A percentile compares a stretch with the other conserved stretches of the same genome.
Evolutionary conservation across 1,140 invertebrate genomes (phyloP).

Genomic region (Ips typographus): DNA sequence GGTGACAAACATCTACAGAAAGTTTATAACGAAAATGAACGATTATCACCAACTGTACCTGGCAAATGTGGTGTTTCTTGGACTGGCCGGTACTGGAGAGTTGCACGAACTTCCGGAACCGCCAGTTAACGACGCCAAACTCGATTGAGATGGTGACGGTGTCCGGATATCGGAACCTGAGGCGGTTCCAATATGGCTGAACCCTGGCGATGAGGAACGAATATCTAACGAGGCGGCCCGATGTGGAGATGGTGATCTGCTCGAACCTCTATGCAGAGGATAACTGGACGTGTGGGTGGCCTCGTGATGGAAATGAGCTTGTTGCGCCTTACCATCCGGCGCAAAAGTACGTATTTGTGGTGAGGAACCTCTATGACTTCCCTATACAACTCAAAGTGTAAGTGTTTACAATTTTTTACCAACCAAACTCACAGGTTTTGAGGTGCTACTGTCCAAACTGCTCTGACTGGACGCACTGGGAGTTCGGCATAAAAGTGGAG

Average conservation of each 20-base stretch:
- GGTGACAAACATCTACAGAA: conserved; percentile 65
- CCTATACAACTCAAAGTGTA: conserved; percentile 7
- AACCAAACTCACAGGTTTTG: conserved; percentile 58
- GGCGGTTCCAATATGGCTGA: conserved; percentile 10
- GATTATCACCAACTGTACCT: conserved; percentile 10
- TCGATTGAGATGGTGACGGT: conserved; percentile 59
- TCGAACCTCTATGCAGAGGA: conserved; percentile 52
- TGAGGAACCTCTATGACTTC: conserved; percentile 69
- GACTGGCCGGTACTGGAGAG: conserved; percentile 55
- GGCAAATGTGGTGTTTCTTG: conserved; percentile 46
- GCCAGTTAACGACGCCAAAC: conserved; percentile 60
- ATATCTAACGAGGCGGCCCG: conserved; percentile 73
- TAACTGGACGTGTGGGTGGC: conserved; percentile 55
- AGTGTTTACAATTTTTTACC: background rate
- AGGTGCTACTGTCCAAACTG: conserved; percentile 71
- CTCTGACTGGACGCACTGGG: conserved; percentile 79
- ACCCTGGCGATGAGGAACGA: conserved; percentile 58
- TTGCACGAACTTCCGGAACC: conserved; percentile 55
- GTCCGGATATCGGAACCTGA: conserved; percentile 39
- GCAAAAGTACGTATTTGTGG: conserved; percentile 76
- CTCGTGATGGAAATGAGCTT: conserved; percentile 49
- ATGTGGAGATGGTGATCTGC: conserved; percentile 72
- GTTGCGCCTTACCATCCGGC: conserved; percentile 65
- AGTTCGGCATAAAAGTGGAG: conserved; percentile 61
- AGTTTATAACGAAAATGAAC: background rate